phyloP scores from a whole-genome alignment of 1,140 invertebrate genomes.

The Caerostris extrusa region DNA sequence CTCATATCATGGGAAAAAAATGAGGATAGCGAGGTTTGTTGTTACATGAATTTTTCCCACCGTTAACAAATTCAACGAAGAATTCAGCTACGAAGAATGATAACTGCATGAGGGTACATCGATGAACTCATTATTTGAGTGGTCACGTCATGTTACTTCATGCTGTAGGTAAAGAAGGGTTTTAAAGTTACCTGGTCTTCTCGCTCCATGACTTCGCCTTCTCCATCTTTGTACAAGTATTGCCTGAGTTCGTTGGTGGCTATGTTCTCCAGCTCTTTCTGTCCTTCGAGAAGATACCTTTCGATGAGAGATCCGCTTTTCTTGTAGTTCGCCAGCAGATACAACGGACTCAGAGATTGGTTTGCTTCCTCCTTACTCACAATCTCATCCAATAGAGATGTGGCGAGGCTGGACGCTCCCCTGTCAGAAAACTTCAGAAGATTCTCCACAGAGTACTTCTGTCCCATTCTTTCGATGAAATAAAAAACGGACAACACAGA shows the following conservation, averaged over 20 bases:
- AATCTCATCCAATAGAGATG: constrained; percentile 66
- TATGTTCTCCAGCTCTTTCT: constrained; percentile 52
- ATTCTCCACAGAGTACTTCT: constrained; percentile 65
- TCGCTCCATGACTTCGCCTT: not conserved
- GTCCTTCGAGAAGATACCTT: constrained; percentile 36
- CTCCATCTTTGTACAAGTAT: constrained; percentile 61
- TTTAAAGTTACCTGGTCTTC: constrained; percentile 26
- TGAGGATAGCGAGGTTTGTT: too few relatives aligned
- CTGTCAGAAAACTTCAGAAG: constrained; percentile 58
- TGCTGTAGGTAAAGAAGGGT: too few relatives aligned
- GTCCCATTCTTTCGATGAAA: not conserved
- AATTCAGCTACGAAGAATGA: too few relatives aligned
- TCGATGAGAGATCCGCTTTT: constrained; percentile 82
- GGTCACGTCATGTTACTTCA: too few relatives aligned
- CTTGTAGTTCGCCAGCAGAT: constrained; percentile 93
- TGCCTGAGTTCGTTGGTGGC: constrained; percentile 28
- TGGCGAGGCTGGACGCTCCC: constrained; percentile 60
- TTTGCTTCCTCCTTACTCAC: constrained; percentile 60
- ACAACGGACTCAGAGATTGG: constrained; percentile 85
- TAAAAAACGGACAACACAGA: not conserved
- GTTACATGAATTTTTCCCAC: too few relatives aligned
- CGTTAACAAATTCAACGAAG: not conserved
- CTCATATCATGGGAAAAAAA: too few relatives aligned
- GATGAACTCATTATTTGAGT: too few relatives aligned
- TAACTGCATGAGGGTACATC: too few relatives aligned